A percentile compares a stretch with the other conserved stretches of the same genome.
These are phyloP conservation scores for Stratiomys singularior DNA, from an alignment of 2,888 invertebrate species.

Conservation along the genomic window DNA sequence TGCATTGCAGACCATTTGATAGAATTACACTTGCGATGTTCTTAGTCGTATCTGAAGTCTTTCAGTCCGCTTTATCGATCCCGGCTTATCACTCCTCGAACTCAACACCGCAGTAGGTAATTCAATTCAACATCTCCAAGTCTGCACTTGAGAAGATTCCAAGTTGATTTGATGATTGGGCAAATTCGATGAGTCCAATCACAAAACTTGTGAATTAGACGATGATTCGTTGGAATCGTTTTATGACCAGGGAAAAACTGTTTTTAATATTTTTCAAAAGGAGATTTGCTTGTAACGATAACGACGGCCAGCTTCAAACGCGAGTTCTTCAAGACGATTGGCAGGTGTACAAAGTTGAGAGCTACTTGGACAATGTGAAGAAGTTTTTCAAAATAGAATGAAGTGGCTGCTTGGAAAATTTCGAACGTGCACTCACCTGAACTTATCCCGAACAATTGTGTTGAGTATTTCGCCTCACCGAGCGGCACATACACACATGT, in stretches of 20 bases:
- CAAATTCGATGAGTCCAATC: slow-evolving; percentile 34
- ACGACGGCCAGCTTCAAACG: slow-evolving; percentile 40
- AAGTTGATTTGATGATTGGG: slow-evolving; percentile 41
- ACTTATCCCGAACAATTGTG: slow-evolving; percentile 8
- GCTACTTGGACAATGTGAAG: slow-evolving; percentile 41
- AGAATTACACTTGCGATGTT: neutral
- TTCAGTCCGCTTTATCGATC: neutral
- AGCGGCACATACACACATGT: too few relatives aligned
- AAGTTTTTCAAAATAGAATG: slow-evolving; percentile 30
- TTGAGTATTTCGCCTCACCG: neutral
- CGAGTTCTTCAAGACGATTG: slow-evolving; percentile 21
- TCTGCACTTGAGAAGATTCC: neutral
- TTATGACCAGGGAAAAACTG: slow-evolving; percentile 36
- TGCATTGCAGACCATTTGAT: too few relatives aligned
- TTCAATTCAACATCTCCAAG: slow-evolving; percentile 6
- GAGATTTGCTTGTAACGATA: slow-evolving; percentile 18
- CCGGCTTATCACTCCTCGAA: neutral
- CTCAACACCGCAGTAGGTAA: neutral
- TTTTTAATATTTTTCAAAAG: slow-evolving; percentile 31
- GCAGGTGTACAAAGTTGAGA: slow-evolving; percentile 43
- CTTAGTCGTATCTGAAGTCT: neutral
- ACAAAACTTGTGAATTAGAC: slow-evolving; percentile 41
- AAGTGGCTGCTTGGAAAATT: slow-evolving; percentile 25
- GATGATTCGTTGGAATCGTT: slow-evolving; percentile 27
- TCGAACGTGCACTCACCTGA: slow-evolving; percentile 27